A percentile compares a stretch with the other conserved stretches of the same genome.
Conservation (phyloP, 2,888 invertebrate species). For the Lymantria monacha region DNA sequence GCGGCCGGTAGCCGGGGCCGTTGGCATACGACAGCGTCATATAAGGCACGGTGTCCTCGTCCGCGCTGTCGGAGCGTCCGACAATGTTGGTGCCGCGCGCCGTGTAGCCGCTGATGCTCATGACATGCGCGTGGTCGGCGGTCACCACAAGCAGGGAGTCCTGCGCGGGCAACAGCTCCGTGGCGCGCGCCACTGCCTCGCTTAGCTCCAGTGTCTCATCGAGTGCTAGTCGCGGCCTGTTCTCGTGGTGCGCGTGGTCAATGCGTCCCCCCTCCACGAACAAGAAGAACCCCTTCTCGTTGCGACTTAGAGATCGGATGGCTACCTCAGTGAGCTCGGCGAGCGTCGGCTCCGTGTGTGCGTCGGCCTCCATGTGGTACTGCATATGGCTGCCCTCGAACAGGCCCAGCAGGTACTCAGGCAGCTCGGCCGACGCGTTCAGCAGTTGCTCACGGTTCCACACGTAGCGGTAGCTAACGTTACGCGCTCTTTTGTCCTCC, state of each 20-base stretch:
- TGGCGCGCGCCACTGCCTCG: conserved; percentile 79
- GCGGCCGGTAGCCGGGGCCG: conserved; percentile 80
- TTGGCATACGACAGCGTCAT: conserved; percentile 85
- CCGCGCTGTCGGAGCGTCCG: conserved; percentile 62
- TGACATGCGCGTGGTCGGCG: conserved; percentile 89
- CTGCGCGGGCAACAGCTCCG: conserved; percentile 60
- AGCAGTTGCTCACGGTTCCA: conserved; percentile 83
- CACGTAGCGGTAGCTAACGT: conserved; percentile 72
- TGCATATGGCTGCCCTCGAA: conserved; percentile 84
- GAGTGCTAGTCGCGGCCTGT: conserved; percentile 81
- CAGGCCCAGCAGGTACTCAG: conserved; percentile 84
- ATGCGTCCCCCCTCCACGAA: conserved; percentile 88
- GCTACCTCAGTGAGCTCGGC: conserved; percentile 81
- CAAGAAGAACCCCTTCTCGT: conserved; percentile 88
- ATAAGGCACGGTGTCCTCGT: conserved; percentile 78
- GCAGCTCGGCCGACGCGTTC: conserved; percentile 54
- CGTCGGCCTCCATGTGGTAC: conserved; percentile 83
- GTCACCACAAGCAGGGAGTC: conserved; percentile 91
- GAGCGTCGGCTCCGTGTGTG: conserved; percentile 68
- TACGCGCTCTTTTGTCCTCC: conserved; percentile 58
- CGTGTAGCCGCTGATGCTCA: conserved; percentile 87
- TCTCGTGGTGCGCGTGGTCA: conserved; percentile 86
- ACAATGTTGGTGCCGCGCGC: conserved; percentile 70
- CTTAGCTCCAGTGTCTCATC: conserved; percentile 87
- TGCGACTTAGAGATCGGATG: conserved; percentile 84